Base-by-base conservation (phyloP, 2,113 vertebrate genomes). In the Fulmarus glacialis region DNA sequence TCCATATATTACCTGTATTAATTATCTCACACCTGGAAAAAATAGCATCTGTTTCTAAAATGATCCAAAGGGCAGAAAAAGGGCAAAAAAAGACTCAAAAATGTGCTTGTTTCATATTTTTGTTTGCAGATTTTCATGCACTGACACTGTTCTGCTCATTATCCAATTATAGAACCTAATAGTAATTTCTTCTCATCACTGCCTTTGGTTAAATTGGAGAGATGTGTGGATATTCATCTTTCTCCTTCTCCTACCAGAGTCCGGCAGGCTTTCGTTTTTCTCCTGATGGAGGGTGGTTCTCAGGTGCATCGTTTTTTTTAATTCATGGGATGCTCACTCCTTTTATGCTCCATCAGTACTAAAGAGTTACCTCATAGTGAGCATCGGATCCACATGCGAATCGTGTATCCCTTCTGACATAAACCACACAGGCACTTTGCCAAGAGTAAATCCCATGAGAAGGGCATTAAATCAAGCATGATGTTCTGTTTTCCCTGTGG, bases 371-470 rank as follows among this genome's bases (percentile, higher is more conserved):
- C 52, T 93, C 72, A 74, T 43, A 40, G 30, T 27, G 64, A 89
- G 52, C 52, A 9, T 3, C 84, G 73, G 47, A 87, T 85, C 47
- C 64, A 64, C 36, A 50, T 82, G 29, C 5, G 22, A 83, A 83
- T 78, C 45, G 5, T 70, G 29, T 47, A 73, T 91, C 68, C 70
- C 55, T 86, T 93, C 80, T 92, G 83, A 96, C 55, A 59, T 48
- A 67, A 83, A 78, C 48, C 60, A 66, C 32, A 1, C 53, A 66
- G 79, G 71, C 96, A 74, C n/a, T 82, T 95, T 94, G 87, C 87
- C 90, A 85, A 64, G 70, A 85, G 53, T 85, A 64, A 94, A 92
- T 94, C 93, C 59, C 94, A 63, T 11, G 75, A 92, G 97, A 90
- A 74, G 70, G 84, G 22, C 60, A 66, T 88, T 90, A 93, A 95